Evolutionary conservation across 2,113 vertebrate genomes (phyloP).

Genomic region (Stigmatopora nigra): DNA sequence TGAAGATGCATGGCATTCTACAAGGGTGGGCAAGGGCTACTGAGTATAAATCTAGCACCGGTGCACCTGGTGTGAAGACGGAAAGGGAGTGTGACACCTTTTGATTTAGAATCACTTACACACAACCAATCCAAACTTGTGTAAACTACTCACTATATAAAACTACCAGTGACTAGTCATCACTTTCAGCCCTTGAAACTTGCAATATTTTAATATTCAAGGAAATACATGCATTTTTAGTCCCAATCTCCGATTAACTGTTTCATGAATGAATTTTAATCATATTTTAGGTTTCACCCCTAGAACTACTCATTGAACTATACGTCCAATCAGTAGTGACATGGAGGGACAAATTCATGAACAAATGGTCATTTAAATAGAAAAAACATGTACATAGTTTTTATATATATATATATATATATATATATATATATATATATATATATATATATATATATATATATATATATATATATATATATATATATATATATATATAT

Average conservation of each 20-base stretch:
- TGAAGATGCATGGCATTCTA: slow-evolving; percentile 71
- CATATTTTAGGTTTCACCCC: too few relatives aligned
- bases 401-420: too few relatives aligned
- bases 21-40: slow-evolving; percentile 56
- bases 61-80: slow-evolving; percentile 64
- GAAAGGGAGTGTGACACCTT: slow-evolving; percentile 53
- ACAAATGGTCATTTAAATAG: too few relatives aligned
- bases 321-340: too few relatives aligned
- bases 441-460: too few relatives aligned
- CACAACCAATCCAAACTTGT: slow-evolving; percentile 45
- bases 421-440: too few relatives aligned
- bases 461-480: too few relatives aligned
- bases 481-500: too few relatives aligned
- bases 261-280: too few relatives aligned
- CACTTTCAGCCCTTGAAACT: slow-evolving; percentile 15
- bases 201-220: not conserved
- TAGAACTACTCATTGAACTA: too few relatives aligned
- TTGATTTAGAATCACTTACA: slow-evolving; percentile 58
- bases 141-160: slow-evolving; percentile 56
- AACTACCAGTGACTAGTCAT: slow-evolving; percentile 41
- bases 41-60: slow-evolving; percentile 61
- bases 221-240: not conserved
- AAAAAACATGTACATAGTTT: too few relatives aligned
- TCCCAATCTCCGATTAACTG: not conserved
- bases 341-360: too few relatives aligned